Percentiles rank a stretch among this genome's conserved stretches.
phyloP scores from a whole-genome alignment of 2,797 vertebrate species.

The Urophycis tenuis region DNA sequence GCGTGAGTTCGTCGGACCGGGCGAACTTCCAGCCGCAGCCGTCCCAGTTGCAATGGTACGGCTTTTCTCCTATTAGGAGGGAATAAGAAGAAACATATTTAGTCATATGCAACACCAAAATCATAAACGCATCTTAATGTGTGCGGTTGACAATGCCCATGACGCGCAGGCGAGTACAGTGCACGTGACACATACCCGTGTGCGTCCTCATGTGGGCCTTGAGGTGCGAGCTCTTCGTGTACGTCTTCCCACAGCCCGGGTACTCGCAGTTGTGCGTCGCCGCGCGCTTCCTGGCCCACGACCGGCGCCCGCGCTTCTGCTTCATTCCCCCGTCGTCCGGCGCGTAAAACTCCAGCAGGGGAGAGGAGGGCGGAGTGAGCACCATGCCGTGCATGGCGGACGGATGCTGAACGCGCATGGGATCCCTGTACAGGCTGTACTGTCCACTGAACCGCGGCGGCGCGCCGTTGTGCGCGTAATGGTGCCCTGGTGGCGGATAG shows the following conservation, averaged over 20 bases:
- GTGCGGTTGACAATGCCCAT: background rate
- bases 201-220: constrained; percentile 93
- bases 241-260: constrained; percentile 87
- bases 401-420: constrained; percentile 65
- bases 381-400: constrained; percentile 70
- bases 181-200: constrained; percentile 73
- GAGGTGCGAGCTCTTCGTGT: constrained; percentile 91
- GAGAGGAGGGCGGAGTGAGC: constrained; percentile 85
- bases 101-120: background rate
- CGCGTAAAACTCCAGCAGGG: constrained; percentile 78
- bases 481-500: constrained; percentile 40
- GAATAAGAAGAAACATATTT: background rate
- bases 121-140: background rate
- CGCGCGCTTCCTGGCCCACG: constrained; percentile 85
- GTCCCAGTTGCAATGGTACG: constrained; percentile 93
- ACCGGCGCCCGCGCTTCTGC: constrained; percentile 80
- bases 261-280: constrained; percentile 91
- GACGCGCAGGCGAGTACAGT: background rate
- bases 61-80: constrained; percentile 81
- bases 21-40: constrained; percentile 95
- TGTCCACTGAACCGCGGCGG: constrained; percentile 75
- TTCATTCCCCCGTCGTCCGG: constrained; percentile 70
- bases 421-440: constrained; percentile 72
- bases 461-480: constrained; percentile 54
- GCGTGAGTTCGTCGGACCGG: constrained; percentile 85